These are phyloP conservation scores for Nephrotoma flavescens DNA, from an alignment of 2,888 invertebrate species.

Conservation along the genomic window DNA sequence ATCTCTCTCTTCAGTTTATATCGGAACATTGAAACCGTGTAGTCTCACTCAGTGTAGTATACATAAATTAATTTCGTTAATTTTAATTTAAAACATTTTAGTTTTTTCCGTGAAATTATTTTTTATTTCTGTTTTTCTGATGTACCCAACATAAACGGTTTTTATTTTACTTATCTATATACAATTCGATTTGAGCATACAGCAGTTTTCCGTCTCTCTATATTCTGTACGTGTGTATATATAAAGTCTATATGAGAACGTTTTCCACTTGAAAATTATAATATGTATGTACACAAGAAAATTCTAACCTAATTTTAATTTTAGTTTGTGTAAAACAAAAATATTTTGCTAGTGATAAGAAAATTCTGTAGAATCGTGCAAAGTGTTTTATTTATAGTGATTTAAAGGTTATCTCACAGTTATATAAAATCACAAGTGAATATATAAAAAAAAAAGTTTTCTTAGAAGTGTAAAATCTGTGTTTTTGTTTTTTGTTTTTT, in stretches of 20 bases:
- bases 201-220: not conserved
- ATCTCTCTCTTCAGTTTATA: conserved; percentile 4
- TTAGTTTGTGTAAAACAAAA: not conserved
- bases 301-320: not conserved
- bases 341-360: not conserved
- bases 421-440: not conserved
- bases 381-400: not conserved
- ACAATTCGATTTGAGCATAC: not conserved
- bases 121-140: not conserved
- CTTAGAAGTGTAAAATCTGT: not conserved
- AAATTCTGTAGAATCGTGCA: not conserved
- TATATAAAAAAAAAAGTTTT: no score
- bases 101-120: not conserved
- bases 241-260: not conserved
- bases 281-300: not conserved
- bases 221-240: not conserved
- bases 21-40: conserved; percentile 1
- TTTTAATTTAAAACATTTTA: not conserved
- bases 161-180: not conserved
- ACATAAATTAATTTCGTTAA: not conserved
- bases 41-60: not conserved
- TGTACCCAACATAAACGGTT: not conserved
- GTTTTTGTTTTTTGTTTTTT: not conserved
- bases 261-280: not conserved
- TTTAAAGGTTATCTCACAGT: not conserved